Base-by-base conservation (phyloP, 1,140 invertebrate genomes). In the Drosophila nannoptera region DNA sequence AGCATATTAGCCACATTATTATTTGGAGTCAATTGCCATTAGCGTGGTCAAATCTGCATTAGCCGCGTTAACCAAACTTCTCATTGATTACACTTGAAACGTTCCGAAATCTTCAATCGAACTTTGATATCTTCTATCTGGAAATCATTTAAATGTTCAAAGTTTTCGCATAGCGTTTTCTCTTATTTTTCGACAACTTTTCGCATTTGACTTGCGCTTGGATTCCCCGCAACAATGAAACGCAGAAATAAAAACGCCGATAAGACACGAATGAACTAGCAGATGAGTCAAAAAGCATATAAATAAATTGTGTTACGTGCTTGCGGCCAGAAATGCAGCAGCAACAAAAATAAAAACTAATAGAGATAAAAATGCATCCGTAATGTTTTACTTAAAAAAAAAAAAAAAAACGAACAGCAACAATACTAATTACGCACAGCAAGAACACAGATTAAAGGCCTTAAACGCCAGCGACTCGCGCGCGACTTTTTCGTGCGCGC, bases 381-480 rank as follows among this genome's bases (percentile, higher is more conserved):
- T 31, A 67, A 38, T 55, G 42, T 32, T 8, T 9, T 4, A 22
- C 12, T 6, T 14, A 49, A 40, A n/a, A 48, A 42, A 52, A 32
- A 52, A 32, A 5, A 42, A 54, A 12, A 16, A 55, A 42, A 16
- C 11, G 12, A 12, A 12, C 1, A 46, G 32, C 12, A 55, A 43
- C 60, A 70, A 55, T 40, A 59, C 38, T 48, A 60, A 71, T 67
- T 67, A 67, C 55, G 50, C 69, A 67, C 68, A 33, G 22, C 22
- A 22, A 22, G 22, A 22, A 58, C 46, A 54, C 77, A 80, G 77
- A 80, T 80, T 80, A 81, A 80, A 68, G 42, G 40, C 77, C 77
- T 73, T 77, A 73, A 81, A 69, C 77, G 77, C 73, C 50, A 66
- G 63, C 73, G 61, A 76, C 48, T 58, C 59, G 77, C 77, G 72